Percentiles rank a stretch among this genome's conserved stretches.
These are phyloP conservation scores for Muricea muricata DNA, from an alignment of 92 coral and sea anemone genomes.

Conservation along the genomic window DNA sequence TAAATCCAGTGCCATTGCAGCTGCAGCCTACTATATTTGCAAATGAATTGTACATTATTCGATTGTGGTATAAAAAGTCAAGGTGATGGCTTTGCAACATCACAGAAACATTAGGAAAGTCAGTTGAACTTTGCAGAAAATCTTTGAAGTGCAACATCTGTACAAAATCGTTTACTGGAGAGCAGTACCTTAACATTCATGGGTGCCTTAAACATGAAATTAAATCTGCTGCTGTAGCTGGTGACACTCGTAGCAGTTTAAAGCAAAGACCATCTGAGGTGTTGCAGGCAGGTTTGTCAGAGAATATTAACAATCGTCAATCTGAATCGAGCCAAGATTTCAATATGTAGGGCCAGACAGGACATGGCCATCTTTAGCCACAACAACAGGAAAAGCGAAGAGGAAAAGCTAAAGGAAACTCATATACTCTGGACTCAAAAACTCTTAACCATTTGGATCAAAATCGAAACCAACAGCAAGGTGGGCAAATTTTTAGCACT, in stretches of 20 bases:
- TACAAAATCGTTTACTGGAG: conserved; percentile 13
- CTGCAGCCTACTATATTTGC: not conserved
- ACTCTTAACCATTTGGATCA: conserved; percentile 66
- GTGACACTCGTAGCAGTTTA: conserved; percentile 24
- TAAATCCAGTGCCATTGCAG: not conserved
- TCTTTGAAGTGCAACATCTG: conserved; percentile 38
- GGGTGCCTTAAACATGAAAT: conserved; percentile 47
- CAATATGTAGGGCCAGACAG: conserved; percentile 19
- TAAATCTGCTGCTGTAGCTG: not conserved
- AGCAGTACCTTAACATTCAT: conserved; percentile 44
- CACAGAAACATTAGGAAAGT: conserved; percentile 57
- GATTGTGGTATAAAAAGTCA: conserved; percentile 63
- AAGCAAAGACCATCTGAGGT: conserved; percentile 10
- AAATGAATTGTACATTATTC: conserved; percentile 70
- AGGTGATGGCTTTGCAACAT: conserved; percentile 55
- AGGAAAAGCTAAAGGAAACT: conserved; percentile 48
- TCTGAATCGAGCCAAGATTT: conserved; percentile 8
- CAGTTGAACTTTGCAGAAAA: conserved; percentile 58
- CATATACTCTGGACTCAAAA: conserved; percentile 44
- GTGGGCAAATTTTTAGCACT: conserved; percentile 54
- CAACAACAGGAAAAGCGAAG: conserved; percentile 48
- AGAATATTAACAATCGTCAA: conserved; percentile 1
- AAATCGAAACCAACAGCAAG: conserved; percentile 14
- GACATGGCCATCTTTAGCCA: conserved; percentile 26
- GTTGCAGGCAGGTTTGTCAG: not conserved